Percentiles rank a stretch among this genome's conserved stretches.
phyloP scores from a whole-genome alignment of 64 coral and sea anemone genomes.

The Stichodactyla mertensii region DNA sequence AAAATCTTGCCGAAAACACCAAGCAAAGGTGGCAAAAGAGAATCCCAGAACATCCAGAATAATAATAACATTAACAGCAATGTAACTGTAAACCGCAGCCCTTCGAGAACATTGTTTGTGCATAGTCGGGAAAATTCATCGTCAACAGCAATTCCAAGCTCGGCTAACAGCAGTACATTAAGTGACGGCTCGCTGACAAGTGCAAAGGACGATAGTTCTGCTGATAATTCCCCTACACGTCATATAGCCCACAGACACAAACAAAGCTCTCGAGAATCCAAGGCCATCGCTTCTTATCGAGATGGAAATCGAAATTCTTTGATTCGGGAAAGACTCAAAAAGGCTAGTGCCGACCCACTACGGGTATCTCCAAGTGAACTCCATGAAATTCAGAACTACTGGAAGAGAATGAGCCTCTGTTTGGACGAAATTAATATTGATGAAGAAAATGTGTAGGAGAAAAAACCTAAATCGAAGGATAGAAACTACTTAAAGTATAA shows the following conservation, averaged over 20 bases:
- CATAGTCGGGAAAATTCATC: slow-evolving; percentile 16
- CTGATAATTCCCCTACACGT: not conserved
- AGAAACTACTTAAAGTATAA: no score
- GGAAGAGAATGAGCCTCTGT: slow-evolving; percentile 91
- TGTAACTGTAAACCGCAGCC: not conserved
- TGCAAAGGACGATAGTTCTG: slow-evolving; percentile 9
- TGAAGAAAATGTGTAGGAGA: not conserved
- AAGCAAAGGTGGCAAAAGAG: not conserved
- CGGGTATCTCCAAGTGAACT: slow-evolving; percentile 49
- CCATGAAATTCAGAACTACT: slow-evolving; percentile 70
- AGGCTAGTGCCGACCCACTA: slow-evolving; percentile 12
- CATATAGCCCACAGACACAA: not conserved
- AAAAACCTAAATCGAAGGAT: not conserved
- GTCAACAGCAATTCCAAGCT: slow-evolving; percentile 7
- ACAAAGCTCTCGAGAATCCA: not conserved
- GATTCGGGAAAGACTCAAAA: slow-evolving; percentile 5
- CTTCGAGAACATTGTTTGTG: not conserved
- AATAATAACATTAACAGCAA: not conserved
- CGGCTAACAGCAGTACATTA: slow-evolving; percentile 8
- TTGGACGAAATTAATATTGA: slow-evolving; percentile 76
- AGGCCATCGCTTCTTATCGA: not conserved
- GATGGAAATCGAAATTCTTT: slow-evolving; percentile 13
- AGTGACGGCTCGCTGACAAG: not conserved
- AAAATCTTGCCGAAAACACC: not conserved
- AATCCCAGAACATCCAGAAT: not conserved